Base-by-base conservation (phyloP, 2,888 invertebrate genomes). In the Dynastes hyllus region DNA sequence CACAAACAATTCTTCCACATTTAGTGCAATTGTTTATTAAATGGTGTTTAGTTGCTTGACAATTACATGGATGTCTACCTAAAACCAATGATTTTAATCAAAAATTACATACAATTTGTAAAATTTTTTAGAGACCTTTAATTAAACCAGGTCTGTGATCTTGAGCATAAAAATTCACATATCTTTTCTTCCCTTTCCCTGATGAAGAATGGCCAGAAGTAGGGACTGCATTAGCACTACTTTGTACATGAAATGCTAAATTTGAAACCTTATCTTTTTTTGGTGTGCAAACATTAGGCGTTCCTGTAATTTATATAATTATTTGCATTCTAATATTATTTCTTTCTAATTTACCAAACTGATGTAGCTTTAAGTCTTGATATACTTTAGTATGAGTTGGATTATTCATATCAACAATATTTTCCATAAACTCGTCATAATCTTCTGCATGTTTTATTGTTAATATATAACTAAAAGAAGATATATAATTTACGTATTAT, bases 1-100 rank as follows among this genome's bases (percentile, higher is more conserved):
- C 92, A 88, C 99, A 99, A 4, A 99, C 95, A 80, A 99, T 95
- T 78, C 98, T 92, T 0, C 99, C 99, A 89, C 99, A 99, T 80
- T 93, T 92, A 11, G 95, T 87, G 86, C 99, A 99, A 89, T 99
- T 99, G 87, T 96, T 97, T 78, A 99, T 91, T 67, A 99, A 90
- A 77, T 92, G 92, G 88, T 99, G 99, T 85, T 94, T 95, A 2
- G 94, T 92, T 0, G 98, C 98, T 88, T 98, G 96, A 87, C 99
- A 99, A 79, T 96, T 94, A 88, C 99, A 99, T 71, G 90, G 90
- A 85, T 95, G 95, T 53, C 99, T 92, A 11, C 98, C 98, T 94
- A 84, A 4, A 87, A 86, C 55, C 1, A n/a, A 51, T 3, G 2
- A 8, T 3, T 37, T 37, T 37, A 37, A 37, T 5, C 32, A 37